phyloP scores from a whole-genome alignment of 2,888 invertebrate genomes.

The Cylindroiulus punctatus region DNA sequence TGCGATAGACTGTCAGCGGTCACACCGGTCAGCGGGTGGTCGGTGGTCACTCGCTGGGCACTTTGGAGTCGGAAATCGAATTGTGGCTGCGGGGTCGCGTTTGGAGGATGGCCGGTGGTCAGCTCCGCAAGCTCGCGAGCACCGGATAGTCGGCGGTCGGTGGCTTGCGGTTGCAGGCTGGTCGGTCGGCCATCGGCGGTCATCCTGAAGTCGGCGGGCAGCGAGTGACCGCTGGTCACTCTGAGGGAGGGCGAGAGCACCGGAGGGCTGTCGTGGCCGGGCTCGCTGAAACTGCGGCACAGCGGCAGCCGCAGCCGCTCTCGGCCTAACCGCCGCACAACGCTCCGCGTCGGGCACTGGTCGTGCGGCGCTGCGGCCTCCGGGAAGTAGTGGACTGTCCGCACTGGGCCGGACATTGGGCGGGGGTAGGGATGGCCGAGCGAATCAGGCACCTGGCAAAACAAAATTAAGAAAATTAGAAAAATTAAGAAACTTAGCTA shows the following conservation, averaged over 20 bases:
- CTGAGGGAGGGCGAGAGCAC: neutral
- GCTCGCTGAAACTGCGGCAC: constrained; percentile 60
- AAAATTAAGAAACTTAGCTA: too few relatives aligned
- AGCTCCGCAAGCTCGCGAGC: too few relatives aligned
- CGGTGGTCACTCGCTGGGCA: too few relatives aligned
- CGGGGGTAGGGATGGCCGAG: constrained; percentile 54
- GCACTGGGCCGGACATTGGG: constrained; percentile 59
- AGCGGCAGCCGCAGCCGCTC: constrained; percentile 58
- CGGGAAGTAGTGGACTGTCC: constrained; percentile 50
- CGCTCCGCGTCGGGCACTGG: neutral
- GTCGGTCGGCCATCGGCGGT: too few relatives aligned
- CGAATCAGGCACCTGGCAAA: too few relatives aligned
- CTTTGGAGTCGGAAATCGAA: too few relatives aligned
- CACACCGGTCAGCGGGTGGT: too few relatives aligned
- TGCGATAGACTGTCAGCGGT: too few relatives aligned
- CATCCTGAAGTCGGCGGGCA: constrained; percentile 44
- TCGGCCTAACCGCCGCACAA: constrained; percentile 1
- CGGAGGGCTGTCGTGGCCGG: constrained; percentile 53
- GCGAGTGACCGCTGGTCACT: neutral
- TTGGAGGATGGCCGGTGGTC: too few relatives aligned
- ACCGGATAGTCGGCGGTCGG: too few relatives aligned
- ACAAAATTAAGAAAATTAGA: too few relatives aligned
- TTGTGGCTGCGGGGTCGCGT: too few relatives aligned
- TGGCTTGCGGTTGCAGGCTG: constrained; percentile 54
- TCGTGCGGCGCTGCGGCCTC: neutral